Evolutionary conservation across 2,113 vertebrate species (phyloP).

Genomic region (Papio anubis): DNA sequence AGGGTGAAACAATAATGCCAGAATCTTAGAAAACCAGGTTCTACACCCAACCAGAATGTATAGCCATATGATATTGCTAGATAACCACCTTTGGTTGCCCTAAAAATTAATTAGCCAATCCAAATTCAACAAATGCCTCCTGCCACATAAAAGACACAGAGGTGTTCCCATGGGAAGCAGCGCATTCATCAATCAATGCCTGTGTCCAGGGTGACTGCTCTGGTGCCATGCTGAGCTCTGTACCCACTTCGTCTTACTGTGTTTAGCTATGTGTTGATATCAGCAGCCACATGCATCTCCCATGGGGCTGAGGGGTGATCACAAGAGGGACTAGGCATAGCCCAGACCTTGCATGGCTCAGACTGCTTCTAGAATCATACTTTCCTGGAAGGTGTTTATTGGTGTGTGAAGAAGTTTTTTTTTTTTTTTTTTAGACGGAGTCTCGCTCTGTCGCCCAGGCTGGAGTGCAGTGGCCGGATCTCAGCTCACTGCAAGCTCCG

Average conservation of each 20-base stretch:
- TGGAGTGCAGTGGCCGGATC: rapidly evolving
- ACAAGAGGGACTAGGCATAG: background rate
- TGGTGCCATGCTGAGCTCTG: background rate
- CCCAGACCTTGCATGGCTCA: background rate
- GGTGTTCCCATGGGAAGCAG: background rate
- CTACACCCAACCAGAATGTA: background rate
- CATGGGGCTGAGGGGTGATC: background rate
- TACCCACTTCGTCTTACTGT: background rate
- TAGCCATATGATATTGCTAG: background rate
- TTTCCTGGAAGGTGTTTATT: background rate
- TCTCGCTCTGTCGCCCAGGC: too few relatives aligned
- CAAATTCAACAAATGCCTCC: background rate
- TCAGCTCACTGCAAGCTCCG: too few relatives aligned
- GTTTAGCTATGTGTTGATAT: background rate
- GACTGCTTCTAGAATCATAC: background rate
- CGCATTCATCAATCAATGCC: background rate
- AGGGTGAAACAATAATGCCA: background rate
- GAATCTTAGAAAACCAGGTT: background rate
- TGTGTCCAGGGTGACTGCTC: background rate
- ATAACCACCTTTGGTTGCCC: background rate
- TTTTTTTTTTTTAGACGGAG: too few relatives aligned
- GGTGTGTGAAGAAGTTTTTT: background rate
- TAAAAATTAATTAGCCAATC: background rate
- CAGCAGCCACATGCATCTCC: too few relatives aligned
- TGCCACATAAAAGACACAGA: background rate